A percentile compares a stretch with the other conserved stretches of the same genome.
These are phyloP conservation scores for Micronycteris hirsuta DNA, from an alignment of 2,113 vertebrate species.

Conservation along the genomic window DNA sequence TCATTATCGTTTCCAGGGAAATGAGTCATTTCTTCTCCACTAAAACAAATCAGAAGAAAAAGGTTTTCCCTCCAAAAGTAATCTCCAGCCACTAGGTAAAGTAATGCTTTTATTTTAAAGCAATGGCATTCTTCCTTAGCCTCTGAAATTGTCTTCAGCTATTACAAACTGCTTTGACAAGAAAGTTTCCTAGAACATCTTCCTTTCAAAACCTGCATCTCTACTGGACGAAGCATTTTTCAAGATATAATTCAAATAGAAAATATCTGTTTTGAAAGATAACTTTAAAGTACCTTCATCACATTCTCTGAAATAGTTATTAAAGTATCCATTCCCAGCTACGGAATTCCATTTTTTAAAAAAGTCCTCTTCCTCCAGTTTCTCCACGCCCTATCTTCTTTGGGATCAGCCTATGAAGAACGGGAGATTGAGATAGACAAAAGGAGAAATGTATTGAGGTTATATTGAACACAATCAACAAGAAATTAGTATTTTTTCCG, in stretches of 20 bases:
- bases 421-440: neutral
- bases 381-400: neutral
- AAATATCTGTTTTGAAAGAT: constrained; percentile 49
- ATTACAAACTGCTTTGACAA: constrained; percentile 44
- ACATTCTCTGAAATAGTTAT: constrained; percentile 13
- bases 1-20: neutral
- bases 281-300: constrained; percentile 25
- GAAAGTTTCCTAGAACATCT: constrained; percentile 17
- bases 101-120: constrained; percentile 42
- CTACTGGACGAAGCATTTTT: constrained; percentile 30
- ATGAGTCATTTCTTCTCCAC: constrained; percentile 28
- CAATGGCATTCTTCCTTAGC: neutral
- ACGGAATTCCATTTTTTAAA: neutral
- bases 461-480: neutral
- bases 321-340: neutral
- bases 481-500: neutral
- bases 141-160: constrained; percentile 32
- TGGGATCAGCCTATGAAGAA: neutral
- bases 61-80: neutral
- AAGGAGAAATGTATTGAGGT: neutral
- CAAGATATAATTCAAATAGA: constrained; percentile 46
- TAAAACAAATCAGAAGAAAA: neutral
- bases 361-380: neutral
- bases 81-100: constrained; percentile 25
- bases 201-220: constrained; percentile 52